Percentiles rank a stretch among this genome's conserved stretches.
phyloP scores from a whole-genome alignment of 2,113 vertebrate species.

The Ciconia boyciana region DNA sequence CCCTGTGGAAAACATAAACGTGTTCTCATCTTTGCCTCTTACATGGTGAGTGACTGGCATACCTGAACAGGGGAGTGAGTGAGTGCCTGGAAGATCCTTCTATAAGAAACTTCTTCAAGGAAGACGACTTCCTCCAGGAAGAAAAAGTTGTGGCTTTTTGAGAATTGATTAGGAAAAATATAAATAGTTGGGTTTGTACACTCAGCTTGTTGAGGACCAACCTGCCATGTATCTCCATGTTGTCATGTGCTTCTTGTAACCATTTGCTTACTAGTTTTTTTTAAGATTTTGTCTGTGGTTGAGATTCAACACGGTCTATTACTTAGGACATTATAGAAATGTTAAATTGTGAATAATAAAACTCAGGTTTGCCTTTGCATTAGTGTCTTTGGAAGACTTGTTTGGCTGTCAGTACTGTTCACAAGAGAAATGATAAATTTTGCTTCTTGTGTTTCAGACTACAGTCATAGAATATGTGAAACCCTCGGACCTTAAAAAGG shows the following conservation, averaged over 20 bases:
- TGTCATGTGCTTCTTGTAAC: neutral
- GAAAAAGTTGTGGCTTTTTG: neutral
- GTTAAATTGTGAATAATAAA: neutral
- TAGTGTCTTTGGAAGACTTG: neutral
- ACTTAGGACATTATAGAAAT: neutral
- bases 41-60: constrained; percentile 85
- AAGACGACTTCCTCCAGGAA: neutral
- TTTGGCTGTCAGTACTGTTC: neutral
- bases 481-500: constrained; percentile 95
- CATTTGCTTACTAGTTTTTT: neutral
- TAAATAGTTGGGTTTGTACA: neutral
- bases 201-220: neutral
- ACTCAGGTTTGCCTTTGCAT: neutral
- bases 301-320: neutral
- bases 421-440: neutral
- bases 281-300: neutral
- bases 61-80: neutral
- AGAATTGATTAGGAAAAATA: neutral
- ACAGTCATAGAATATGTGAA: constrained; percentile 98
- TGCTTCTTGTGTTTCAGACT: constrained; percentile 75
- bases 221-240: neutral
- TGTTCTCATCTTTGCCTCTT: constrained; percentile 96
- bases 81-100: neutral
- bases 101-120: neutral
- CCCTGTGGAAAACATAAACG: constrained; percentile 97